Base-by-base conservation (phyloP, 2,888 invertebrate genomes). In the Eilema griseolum region DNA sequence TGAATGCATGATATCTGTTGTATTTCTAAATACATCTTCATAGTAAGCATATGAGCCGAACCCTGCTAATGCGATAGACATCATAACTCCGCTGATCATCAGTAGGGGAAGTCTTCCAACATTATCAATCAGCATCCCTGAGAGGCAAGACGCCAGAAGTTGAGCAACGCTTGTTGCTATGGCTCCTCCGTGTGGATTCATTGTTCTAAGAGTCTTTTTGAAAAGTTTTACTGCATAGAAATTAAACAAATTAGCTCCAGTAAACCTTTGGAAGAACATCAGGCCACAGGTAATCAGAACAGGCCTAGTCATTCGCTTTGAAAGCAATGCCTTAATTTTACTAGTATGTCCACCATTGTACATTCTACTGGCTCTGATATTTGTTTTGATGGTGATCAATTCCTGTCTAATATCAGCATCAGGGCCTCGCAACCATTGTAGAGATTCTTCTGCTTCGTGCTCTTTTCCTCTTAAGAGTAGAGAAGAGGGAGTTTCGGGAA, bases 401-500 rank as follows among this genome's bases (percentile, higher is more conserved):
- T 98, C 98, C 73, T 97, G 96, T 59, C 97, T 94, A 65, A 98
- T 96, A 91, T 98, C 98, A 3, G 97, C 97, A 64, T 97, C 96
- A 2, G 97, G 96, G 11, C 97, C 97, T 78, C 98, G 95, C 0
- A 99, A 93, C 97, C 98, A 98, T 83, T 97, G 96, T 46, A 99
- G 91, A 5, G 98, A 97, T 79, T 96, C 95, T 61, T 97, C 96
- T 3, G 98, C 98, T 86, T 97, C 97, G 78, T 96, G 96, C 83
- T 98, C 97, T 81, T 96, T 96, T 31, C 97, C 98, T 83, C 97
- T 96, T 33, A 98, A 94, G 16, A 98, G 96, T 66, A 98, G 95
- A 90, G 97, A 98, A 74, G 98, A 97, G 11, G 99, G 99, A 26
- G 98, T 98, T 94, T 99, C 99, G 0, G 98, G 98, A 76, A 98